These are phyloP conservation scores for Myopa testacea DNA, from an alignment of 2,888 invertebrate species.

Conservation along the genomic window DNA sequence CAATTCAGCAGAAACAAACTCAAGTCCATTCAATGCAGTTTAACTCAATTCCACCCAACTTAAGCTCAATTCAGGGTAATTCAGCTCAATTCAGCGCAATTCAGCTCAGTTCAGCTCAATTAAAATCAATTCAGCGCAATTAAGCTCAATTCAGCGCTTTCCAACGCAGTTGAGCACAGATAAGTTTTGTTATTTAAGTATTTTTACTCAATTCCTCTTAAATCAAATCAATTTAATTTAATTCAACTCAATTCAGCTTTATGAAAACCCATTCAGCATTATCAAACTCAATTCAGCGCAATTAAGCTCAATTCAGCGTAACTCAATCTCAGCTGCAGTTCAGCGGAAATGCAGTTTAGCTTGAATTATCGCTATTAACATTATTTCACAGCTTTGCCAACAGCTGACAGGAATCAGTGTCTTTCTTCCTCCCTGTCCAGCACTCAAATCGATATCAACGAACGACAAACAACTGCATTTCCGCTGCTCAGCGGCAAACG, in stretches of 20 bases:
- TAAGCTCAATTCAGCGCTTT: not conserved
- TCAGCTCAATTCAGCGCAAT: not conserved
- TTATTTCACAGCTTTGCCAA: not conserved
- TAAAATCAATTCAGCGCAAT: constrained; percentile 18
- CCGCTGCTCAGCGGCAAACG: not conserved
- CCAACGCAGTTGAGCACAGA: not conserved
- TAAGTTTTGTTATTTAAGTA: not conserved
- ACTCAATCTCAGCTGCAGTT: not conserved
- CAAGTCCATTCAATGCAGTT: not conserved
- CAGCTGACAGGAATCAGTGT: too few species aligned
- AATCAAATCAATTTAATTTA: not conserved
- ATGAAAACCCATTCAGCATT: not conserved
- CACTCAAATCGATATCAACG: too few species aligned
- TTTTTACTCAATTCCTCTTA: not conserved
- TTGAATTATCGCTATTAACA: not conserved
- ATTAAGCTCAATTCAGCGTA: constrained; percentile 22
- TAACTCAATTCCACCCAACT: not conserved
- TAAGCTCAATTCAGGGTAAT: constrained; percentile 20
- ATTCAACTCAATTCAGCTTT: not conserved
- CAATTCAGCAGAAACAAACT: not conserved
- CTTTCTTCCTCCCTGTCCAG: too few species aligned
- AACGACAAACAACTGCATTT: not conserved
- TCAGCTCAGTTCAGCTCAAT: not conserved
- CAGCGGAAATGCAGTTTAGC: constrained; percentile 1
- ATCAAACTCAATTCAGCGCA: not conserved